Evolutionary conservation across 1,140 invertebrate species (phyloP).

Genomic region (Cydia splendana): DNA sequence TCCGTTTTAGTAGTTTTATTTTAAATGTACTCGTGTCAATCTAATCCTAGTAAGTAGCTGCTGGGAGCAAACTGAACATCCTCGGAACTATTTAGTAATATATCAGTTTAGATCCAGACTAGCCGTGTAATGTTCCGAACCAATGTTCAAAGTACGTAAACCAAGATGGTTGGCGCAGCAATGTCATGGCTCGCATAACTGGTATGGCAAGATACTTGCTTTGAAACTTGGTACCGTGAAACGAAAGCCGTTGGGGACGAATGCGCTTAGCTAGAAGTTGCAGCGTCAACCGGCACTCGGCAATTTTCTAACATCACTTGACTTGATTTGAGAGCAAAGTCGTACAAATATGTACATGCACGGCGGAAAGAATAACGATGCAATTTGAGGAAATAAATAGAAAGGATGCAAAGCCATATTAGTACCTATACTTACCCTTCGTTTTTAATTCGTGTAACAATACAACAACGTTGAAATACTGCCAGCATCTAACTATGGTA

Average conservation of each 20-base stretch:
- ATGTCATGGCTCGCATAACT: constrained; percentile 16
- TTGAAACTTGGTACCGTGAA: constrained; percentile 21
- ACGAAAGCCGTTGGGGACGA: constrained; percentile 10
- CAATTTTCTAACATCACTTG: constrained; percentile 19
- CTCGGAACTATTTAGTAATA: not conserved
- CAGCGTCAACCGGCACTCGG: not conserved
- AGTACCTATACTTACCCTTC: not conserved
- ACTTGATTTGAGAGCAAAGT: constrained; percentile 12
- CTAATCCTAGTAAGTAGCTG: too few relatives aligned
- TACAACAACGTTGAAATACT: too few relatives aligned
- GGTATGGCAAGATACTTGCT: constrained; percentile 18
- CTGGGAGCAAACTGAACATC: not conserved
- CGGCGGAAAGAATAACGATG: not conserved
- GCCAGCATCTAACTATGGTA: too few relatives aligned
- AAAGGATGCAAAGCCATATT: not conserved
- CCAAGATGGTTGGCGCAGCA: not conserved
- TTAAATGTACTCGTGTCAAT: too few relatives aligned
- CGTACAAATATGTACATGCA: constrained; percentile 1
- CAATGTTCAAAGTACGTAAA: not conserved
- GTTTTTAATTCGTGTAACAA: too few relatives aligned
- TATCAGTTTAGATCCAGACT: not conserved
- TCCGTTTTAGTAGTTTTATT: too few relatives aligned
- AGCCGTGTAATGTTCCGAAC: not conserved
- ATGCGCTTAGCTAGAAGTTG: constrained; percentile 1
- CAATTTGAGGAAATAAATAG: not conserved